A percentile compares a stretch with the other conserved stretches of the same genome.
These are phyloP conservation scores for Crocallis elinguaria DNA, from an alignment of 2,888 invertebrate species.

Conservation along the genomic window DNA sequence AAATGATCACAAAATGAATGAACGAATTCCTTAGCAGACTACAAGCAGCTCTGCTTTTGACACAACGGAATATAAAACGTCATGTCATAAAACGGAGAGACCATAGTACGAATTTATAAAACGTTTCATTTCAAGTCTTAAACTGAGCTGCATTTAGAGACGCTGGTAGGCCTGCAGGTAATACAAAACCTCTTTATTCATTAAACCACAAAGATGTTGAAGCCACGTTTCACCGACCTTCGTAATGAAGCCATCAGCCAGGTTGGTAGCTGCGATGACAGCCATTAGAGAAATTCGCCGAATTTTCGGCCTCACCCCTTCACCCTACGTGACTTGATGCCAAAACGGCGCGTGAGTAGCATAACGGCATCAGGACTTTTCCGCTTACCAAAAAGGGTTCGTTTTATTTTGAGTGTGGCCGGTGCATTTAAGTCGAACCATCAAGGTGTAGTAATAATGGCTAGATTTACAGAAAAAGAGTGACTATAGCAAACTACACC, in stretches of 20 bases:
- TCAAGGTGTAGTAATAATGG: not conserved
- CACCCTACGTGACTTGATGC: constrained; percentile 66
- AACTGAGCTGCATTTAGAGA: too few relatives aligned
- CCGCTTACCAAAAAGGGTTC: constrained; percentile 41
- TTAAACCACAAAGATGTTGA: constrained; percentile 1
- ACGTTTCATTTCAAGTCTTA: too few relatives aligned
- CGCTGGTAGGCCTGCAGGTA: too few relatives aligned
- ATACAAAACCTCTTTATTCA: not conserved
- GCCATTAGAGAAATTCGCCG: constrained; percentile 68
- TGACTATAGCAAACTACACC: not conserved
- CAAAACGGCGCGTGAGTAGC: constrained; percentile 55
- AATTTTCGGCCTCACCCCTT: constrained; percentile 74
- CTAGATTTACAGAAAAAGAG: not conserved
- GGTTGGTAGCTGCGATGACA: constrained; percentile 54
- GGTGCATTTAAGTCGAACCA: not conserved
- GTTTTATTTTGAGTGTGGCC: constrained; percentile 21
- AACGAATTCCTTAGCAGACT: too few relatives aligned
- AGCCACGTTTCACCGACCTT: constrained; percentile 7
- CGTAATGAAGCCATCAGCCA: constrained; percentile 59
- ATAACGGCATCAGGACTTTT: constrained; percentile 47
- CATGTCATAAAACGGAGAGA: too few relatives aligned
- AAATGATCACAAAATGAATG: too few relatives aligned
- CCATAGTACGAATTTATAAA: too few relatives aligned
- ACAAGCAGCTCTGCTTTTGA: too few relatives aligned
- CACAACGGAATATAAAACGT: too few relatives aligned